These are phyloP conservation scores for Rapana venosa DNA, from an alignment of 2,888 invertebrate genomes.

Conservation along the genomic window DNA sequence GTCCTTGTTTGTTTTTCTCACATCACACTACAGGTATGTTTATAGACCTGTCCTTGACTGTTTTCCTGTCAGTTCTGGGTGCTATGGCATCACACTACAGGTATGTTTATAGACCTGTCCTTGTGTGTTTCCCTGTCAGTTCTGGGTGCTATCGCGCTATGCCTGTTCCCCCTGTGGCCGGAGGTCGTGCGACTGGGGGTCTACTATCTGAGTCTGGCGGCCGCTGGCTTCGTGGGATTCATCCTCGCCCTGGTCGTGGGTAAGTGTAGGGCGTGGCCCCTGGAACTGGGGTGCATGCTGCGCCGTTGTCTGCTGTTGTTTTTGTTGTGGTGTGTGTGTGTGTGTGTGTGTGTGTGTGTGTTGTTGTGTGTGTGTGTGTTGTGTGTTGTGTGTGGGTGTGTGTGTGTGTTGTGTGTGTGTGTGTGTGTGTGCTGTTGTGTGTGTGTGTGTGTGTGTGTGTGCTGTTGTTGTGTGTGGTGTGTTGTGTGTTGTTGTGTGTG, in stretches of 20 bases:
- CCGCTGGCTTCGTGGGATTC: constrained; percentile 95
- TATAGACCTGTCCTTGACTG: no score
- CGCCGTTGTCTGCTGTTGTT: background rate
- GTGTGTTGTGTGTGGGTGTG: background rate
- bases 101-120: background rate
- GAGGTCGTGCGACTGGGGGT: constrained; percentile 92
- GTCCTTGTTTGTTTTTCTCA: no score
- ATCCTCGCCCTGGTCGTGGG: constrained; percentile 92
- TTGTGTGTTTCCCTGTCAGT: constrained; percentile 81
- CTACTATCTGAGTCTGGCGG: constrained; percentile 96
- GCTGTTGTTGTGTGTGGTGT: background rate
- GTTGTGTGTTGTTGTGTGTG: background rate
- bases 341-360: background rate
- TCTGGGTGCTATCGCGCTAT: constrained; percentile 94
- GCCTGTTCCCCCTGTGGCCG: constrained; percentile 99
- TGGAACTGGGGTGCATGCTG: background rate
- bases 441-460: background rate
- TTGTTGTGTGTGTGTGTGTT: background rate
- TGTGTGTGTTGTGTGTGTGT: background rate
- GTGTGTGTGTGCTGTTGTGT: background rate
- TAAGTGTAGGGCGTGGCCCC: constrained; percentile 70
- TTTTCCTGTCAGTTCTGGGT: no score
- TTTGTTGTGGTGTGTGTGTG: background rate
- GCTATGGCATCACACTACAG: background rate
- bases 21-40: no score